Base-by-base conservation (phyloP, 1,140 invertebrate species). In the Meloidogyne exigua region DNA sequence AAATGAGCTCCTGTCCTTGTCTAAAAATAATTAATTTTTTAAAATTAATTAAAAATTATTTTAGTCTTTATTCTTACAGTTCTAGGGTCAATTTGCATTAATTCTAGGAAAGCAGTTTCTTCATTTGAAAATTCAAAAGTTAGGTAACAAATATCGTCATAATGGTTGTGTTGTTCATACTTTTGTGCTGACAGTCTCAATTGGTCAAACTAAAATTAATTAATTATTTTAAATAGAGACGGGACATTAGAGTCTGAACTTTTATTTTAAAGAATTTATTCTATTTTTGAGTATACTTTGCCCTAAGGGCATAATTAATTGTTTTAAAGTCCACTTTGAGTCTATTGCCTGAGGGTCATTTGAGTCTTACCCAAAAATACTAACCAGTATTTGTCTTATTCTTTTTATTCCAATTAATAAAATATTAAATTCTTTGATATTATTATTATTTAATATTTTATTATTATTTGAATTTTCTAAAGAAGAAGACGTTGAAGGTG, bases 161-260 rank as follows among this genome's bases (percentile, higher is more conserved):
- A 79, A 62, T 79, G 78, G 23, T 81, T 72, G 23, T 79, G 77
- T n/a, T 62, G 66, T 44, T 79, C 77, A 36, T 57, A 79, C 25
- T 80, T 71, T 32, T 79, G 64, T 23, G 77, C 65, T 44, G 67
- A 36, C 15, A 42, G 39, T 25, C 36, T 39, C n/a, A 79, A 26
- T 66, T 79, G 81, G 1, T 79, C 42, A 71, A 80, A 79, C 77
- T 78, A 62, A 42, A 68, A 15, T 26, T n/a, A 3, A 49, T 18
- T 18, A 18, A 49, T 2, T 42, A 12, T 42, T n/a, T n/a, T n/a
- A n/a, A n/a, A n/a, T n/a, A n/a, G n/a, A n/a, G n/a, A n/a, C n/a
- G n/a, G n/a, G n/a, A n/a, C n/a, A n/a, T n/a, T n/a, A n/a, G n/a
- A n/a, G n/a, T n/a, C n/a, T n/a, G n/a, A n/a, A n/a, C n/a, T n/a